phyloP scores from a whole-genome alignment of 2,113 vertebrate species.

The Limnothrissa miodon region DNA sequence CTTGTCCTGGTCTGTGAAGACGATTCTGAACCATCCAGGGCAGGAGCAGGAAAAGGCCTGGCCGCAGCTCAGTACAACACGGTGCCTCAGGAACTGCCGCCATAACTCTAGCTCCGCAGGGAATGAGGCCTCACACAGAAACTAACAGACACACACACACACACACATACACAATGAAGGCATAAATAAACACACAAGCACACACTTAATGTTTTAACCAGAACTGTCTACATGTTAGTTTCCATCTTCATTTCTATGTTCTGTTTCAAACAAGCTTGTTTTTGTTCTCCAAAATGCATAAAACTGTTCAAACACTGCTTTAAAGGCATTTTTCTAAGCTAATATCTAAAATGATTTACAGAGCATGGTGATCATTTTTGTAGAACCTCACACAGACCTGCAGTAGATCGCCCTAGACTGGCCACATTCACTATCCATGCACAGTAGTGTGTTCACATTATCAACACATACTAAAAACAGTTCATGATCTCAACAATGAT shows the following conservation, averaged over 20 bases:
- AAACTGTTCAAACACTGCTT: neutral
- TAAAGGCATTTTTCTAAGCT: neutral
- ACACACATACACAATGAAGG: neutral
- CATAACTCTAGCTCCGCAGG: slow-evolving; percentile 83
- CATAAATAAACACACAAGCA: neutral
- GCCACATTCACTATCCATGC: too few relatives aligned
- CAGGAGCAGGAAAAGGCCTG: slow-evolving; percentile 84
- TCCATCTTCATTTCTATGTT: neutral
- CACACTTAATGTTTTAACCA: neutral
- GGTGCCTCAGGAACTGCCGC: slow-evolving; percentile 83
- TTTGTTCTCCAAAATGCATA: neutral
- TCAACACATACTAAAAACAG: too few relatives aligned
- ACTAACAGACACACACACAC: slow-evolving; percentile 65
- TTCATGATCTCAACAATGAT: too few relatives aligned
- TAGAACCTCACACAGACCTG: too few relatives aligned
- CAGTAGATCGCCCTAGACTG: too few relatives aligned
- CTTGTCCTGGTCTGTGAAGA: slow-evolving; percentile 81
- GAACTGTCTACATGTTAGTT: neutral
- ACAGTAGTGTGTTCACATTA: too few relatives aligned
- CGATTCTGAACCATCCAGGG: slow-evolving; percentile 92
- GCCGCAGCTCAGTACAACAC: slow-evolving; percentile 82
- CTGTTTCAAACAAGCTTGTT: neutral
- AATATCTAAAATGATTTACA: too few relatives aligned
- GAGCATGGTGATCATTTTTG: too few relatives aligned
- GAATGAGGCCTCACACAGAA: slow-evolving; percentile 79